Evolutionary conservation across 2,797 vertebrate species (phyloP).

Genomic region (Oryzias sinensis): DNA sequence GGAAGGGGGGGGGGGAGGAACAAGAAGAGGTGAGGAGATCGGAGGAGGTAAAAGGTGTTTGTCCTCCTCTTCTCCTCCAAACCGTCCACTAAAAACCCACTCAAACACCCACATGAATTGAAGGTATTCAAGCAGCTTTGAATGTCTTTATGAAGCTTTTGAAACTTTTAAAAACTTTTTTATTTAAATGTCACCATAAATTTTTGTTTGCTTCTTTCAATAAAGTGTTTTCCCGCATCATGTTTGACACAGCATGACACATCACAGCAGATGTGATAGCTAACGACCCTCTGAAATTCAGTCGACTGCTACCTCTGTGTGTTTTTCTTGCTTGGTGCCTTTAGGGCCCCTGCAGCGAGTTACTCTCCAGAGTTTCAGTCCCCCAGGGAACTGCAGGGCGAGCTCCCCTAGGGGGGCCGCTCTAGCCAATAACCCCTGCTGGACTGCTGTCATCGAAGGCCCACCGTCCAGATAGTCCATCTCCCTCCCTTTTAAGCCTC

Average conservation of each 20-base stretch:
- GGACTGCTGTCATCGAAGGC: constrained; percentile 59
- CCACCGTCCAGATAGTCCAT: constrained; percentile 61
- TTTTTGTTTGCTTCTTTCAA: no score
- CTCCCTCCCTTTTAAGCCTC: constrained; percentile 60
- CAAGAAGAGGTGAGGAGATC: constrained; percentile 46
- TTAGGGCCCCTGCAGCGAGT: constrained; percentile 62
- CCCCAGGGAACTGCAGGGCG: constrained; percentile 41
- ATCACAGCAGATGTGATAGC: constrained; percentile 21
- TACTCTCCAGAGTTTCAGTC: constrained; percentile 48
- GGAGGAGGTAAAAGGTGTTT: constrained; percentile 32
- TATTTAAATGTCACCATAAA: no score
- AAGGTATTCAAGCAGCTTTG: constrained; percentile 6
- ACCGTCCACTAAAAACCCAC: constrained; percentile 51
- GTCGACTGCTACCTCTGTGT: constrained; percentile 15
- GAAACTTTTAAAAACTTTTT: no score
- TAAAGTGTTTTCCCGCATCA: neutral
- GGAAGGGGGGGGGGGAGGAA: constrained; percentile 75
- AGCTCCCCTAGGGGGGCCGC: constrained; percentile 49
- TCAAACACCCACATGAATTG: constrained; percentile 38
- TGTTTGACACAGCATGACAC: constrained; percentile 14
- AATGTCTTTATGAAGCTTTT: neutral
- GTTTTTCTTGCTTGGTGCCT: constrained; percentile 50
- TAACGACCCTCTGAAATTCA: constrained; percentile 27
- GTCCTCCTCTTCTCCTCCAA: constrained; percentile 57
- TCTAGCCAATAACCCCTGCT: constrained; percentile 66